Evolutionary conservation across 2,113 vertebrate species (phyloP), one percentile per base, ranked within the genome.

Genomic region (Datnioides undecimradiatus): DNA sequence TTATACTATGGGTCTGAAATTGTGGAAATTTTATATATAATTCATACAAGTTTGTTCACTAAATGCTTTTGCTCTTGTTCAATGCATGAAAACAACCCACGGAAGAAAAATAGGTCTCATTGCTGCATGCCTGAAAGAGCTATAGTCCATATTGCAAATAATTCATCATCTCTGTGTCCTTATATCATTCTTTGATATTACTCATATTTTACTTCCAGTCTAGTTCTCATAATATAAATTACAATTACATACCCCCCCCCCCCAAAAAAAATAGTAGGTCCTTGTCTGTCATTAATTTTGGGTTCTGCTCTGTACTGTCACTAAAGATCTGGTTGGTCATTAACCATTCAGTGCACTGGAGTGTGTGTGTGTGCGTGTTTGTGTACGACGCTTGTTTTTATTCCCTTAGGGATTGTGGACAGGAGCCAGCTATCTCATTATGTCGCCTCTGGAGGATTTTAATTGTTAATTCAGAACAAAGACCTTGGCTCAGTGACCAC

Each of bases 391-490:
- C 5, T 27, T 58, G 55, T 71, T 69, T 79, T 72, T 14, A 49
- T 68, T 72, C 80, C 84, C 77, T 49, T 29, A 73, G 83, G 83
- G 73, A 74, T 51, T 77, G 80, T 88, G 76, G 83, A 83, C 71
- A 57, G 66, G 49, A 80, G 83, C 80, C 83, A 86, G 80, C 69
- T 23, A 64, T 60, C 77, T 88, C 77, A 86, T 84, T 86, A 88
- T 66, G 41, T 79, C 49, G 79, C 69, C 73, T 71, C 59, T 83
- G 76, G 83, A 83, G 48, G 54, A 72, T 83, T 86, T 71, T 72
- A 83, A 88, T 83, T 86, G 87, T 86, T 83, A 66, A 88, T 70
- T 83, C 73, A 80, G 69, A 80, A 76, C 76, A 88, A 83, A 86
- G 71, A 76, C 38, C 66, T 85, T 69, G 59, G 74, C 70, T 79